Conservation (phyloP, 1,140 invertebrate species). For the Palaemon carinicauda region DNA sequence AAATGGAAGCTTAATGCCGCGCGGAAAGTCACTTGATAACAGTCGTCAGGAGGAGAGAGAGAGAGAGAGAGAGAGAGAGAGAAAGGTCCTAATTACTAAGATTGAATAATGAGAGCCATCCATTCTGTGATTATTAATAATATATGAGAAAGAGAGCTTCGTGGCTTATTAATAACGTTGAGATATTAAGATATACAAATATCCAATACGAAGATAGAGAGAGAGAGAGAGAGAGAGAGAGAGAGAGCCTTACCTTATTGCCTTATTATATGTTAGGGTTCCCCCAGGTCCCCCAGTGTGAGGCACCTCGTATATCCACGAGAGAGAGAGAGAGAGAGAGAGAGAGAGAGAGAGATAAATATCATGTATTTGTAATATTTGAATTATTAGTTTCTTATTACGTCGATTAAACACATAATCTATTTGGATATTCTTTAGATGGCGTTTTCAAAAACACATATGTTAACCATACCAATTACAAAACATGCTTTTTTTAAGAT, state of each 20-base stretch:
- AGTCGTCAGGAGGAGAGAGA: neutral
- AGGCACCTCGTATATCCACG: no score
- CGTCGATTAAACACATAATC: neutral
- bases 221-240: neutral
- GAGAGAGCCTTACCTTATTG: neutral
- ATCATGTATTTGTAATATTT: no score
- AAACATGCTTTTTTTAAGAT: no score
- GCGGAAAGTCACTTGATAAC: no score
- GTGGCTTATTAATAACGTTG: no score
- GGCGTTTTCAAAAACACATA: no score
- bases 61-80: neutral
- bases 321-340: neutral
- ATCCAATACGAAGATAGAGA: no score
- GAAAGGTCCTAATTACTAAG: neutral
- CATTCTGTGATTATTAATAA: neutral
- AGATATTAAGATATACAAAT: no score
- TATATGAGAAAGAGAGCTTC: neutral
- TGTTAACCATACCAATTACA: no score
- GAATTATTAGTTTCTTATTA: neutral
- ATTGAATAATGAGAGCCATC: neutral
- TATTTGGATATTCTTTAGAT: neutral
- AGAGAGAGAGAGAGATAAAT: neutral
- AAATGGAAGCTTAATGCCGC: no score
- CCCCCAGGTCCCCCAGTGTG: no score
- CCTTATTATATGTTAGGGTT: no score